Evolutionary conservation across 1,140 invertebrate species (phyloP), one percentile per base, ranked within the genome.

Genomic region (Ceratina australensis): DNA sequence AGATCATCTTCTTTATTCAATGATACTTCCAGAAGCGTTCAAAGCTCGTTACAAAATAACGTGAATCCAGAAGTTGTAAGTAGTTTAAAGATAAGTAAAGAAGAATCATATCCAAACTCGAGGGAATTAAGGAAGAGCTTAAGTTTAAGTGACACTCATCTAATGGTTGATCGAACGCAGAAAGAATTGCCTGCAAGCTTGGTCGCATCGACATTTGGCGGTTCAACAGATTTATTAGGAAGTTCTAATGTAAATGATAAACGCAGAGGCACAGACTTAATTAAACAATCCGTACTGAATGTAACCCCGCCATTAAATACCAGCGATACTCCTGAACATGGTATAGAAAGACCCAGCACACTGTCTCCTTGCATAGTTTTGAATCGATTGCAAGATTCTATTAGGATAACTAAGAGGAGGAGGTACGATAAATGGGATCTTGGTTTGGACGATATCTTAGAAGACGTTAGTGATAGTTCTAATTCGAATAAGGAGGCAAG

Each of bases 341-440:
- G n/a, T 80, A 24, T n/a, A 42, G 18, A 28, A 15, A 77, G 42
- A 52, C 13, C 16, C n/a, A 65, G 64, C 59, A 1, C 42, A 7
- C 24, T 22, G n/a, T 15, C 67, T 20, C 52, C 66, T 52, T 42
- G 52, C 33, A 78, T 78, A 16, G 1, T 86, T 12, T 63, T 86
- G 15, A 75, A 69, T 12, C 76, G 74, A 66, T 82, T 90, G 56
- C 78, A 80, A 50, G 80, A 89, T 85, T 18, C 83, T 0, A 1
- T 82, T 24, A 82, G 65, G 81, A 65, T 90, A 33, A 85, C 79
- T 8, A 78, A 54, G 42, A 87, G 69, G 47, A 84, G 80, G 56
- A 78, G 83, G 54, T 83, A 85, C 52, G 33, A 60, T 42, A 85
- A 80, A 57, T 85, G 74, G 81, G 59, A 84, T 52, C 60, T 73